Percentiles rank a stretch among this genome's conserved stretches.
Evolutionary conservation across 2,888 invertebrate species (phyloP).

Genomic region (Chesias legatella): DNA sequence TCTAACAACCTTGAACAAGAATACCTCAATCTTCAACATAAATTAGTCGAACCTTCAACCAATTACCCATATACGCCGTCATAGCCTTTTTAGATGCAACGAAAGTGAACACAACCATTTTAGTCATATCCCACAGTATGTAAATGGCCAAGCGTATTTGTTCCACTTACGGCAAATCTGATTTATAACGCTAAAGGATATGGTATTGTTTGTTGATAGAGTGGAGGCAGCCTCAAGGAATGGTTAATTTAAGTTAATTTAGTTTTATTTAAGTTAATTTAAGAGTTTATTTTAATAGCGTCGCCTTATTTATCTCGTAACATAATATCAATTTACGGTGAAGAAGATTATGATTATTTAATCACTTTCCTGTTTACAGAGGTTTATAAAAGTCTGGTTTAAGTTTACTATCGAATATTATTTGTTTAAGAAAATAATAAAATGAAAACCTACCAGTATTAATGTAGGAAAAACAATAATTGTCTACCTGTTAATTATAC

Average conservation of each 20-base stretch:
- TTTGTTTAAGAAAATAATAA: too few relatives aligned
- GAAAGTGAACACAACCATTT: constrained; percentile 30
- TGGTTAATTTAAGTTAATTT: constrained; percentile 4
- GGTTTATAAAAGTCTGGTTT: too few relatives aligned
- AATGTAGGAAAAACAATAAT: too few relatives aligned
- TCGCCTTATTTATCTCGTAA: too few relatives aligned
- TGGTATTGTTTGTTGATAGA: constrained; percentile 26
- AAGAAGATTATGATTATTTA: too few relatives aligned
- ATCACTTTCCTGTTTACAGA: too few relatives aligned
- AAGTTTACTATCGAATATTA: too few relatives aligned
- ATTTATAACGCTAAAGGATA: constrained; percentile 44
- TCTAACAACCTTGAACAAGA: constrained; percentile 10
- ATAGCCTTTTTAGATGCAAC: constrained; percentile 24
- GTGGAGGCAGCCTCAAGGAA: constrained; percentile 14
- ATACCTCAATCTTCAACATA: constrained; percentile 19
- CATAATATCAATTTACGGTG: too few relatives aligned
- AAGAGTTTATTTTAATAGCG: too few relatives aligned
- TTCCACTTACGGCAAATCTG: constrained; percentile 42
- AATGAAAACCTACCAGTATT: too few relatives aligned
- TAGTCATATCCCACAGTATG: constrained; percentile 37
- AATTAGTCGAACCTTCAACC: constrained; percentile 32
- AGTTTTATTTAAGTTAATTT: too few relatives aligned
- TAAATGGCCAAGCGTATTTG: constrained; percentile 40
- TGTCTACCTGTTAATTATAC: too few relatives aligned
- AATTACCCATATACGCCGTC: constrained; percentile 30